phyloP scores from a whole-genome alignment of 2,113 vertebrate species.

The Myotis brandtii region DNA sequence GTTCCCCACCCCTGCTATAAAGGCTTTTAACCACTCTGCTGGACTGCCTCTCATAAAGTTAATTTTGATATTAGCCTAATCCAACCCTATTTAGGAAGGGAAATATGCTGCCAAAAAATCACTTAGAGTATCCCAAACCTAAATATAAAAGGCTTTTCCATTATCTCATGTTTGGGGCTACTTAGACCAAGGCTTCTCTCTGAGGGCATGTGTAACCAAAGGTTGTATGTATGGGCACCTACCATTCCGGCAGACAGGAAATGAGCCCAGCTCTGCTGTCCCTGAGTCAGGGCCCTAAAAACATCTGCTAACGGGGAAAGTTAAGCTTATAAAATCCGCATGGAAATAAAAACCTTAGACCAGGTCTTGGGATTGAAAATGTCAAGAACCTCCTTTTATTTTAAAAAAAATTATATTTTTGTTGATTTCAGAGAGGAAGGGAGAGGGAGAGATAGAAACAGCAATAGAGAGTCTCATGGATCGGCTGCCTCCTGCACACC shows the following conservation, averaged over 20 bases:
- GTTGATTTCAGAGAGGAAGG: no score
- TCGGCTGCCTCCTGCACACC: no score
- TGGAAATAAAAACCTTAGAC: not conserved
- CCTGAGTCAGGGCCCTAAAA: not conserved
- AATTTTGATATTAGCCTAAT: slow-evolving; percentile 49
- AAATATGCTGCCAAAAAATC: slow-evolving; percentile 27
- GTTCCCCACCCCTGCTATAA: not conserved
- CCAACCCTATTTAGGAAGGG: slow-evolving; percentile 18
- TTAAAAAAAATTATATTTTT: not conserved
- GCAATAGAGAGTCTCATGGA: no score
- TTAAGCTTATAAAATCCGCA: slow-evolving; percentile 21
- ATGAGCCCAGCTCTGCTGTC: not conserved
- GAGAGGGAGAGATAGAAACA: no score
- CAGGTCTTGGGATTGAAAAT: not conserved
- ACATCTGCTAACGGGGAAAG: not conserved
- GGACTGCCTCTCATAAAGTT: not conserved
- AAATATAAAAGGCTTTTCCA: slow-evolving; percentile 50
- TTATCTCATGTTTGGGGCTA: slow-evolving; percentile 28
- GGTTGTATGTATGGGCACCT: not conserved
- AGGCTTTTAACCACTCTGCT: not conserved
- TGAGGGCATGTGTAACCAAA: not conserved
- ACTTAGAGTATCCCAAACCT: slow-evolving; percentile 34
- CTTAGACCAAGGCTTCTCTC: not conserved
- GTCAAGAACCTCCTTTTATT: not conserved
- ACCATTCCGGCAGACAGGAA: not conserved